Conservation (phyloP, 1,140 invertebrate species). For the Babylonia areolata region DNA sequence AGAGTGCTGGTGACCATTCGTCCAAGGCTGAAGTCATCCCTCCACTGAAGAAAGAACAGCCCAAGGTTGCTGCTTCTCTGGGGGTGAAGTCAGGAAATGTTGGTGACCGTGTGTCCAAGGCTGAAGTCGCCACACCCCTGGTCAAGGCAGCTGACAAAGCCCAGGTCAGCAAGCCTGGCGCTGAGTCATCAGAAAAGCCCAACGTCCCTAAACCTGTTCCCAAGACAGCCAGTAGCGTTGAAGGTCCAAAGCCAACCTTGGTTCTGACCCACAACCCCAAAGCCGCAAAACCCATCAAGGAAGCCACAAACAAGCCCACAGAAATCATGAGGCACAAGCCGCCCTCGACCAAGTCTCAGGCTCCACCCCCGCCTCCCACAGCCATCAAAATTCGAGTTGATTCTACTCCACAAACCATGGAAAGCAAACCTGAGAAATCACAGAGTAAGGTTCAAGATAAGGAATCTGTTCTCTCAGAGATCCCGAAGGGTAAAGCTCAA, state of each 20-base stretch:
- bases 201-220: not conserved
- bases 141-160: not conserved
- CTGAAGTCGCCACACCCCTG: not conserved
- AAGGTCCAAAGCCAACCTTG: not conserved
- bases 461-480: not conserved
- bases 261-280: not conserved
- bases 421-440: not conserved
- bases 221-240: not conserved
- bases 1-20: not conserved
- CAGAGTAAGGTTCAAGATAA: not conserved
- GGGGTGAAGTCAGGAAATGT: no score
- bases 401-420: not conserved
- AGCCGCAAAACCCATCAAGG: not conserved
- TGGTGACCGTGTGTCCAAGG: not conserved
- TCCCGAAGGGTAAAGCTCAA: no score
- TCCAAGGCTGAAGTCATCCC: not conserved
- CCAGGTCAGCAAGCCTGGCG: not conserved
- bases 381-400: not conserved
- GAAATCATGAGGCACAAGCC: not conserved
- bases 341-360: slow-evolving; percentile 8
- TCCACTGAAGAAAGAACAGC: no score
- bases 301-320: slow-evolving; percentile 11
- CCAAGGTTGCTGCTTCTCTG: no score
- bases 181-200: not conserved
- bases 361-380: slow-evolving; percentile 4